phyloP scores from a whole-genome alignment of 2,113 vertebrate genomes.

The Pteropus alecto region DNA sequence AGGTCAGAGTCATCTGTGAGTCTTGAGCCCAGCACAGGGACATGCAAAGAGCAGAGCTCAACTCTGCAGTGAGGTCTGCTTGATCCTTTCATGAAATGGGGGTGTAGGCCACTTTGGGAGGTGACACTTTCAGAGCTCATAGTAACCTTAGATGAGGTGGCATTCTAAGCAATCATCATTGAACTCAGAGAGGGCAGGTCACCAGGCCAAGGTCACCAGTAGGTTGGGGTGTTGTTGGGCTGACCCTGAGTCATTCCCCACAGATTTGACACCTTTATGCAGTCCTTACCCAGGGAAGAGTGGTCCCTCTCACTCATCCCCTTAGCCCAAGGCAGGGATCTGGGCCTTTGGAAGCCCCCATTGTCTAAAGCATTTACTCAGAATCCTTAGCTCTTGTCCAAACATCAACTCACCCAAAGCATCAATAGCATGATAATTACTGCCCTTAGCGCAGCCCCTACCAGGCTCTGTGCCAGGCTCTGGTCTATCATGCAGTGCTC shows the following conservation, averaged over 20 bases:
- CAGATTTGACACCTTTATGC: neutral
- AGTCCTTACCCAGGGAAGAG: neutral
- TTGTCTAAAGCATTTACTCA: neutral
- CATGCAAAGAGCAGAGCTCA: neutral
- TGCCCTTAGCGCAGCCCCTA: neutral
- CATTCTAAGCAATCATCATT: neutral
- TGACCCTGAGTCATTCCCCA: neutral
- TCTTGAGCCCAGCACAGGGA: neutral
- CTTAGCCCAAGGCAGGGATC: neutral
- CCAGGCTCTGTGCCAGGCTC: neutral
- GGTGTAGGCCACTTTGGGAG: neutral
- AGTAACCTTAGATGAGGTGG: neutral
- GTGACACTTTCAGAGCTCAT: neutral
- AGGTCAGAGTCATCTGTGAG: neutral
- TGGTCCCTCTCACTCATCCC: neutral
- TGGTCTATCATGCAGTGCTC: neutral
- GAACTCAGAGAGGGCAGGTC: neutral
- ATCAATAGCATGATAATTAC: neutral
- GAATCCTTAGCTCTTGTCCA: neutral
- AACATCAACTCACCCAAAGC: neutral
- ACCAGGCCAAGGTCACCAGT: neutral
- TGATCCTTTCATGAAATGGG: neutral
- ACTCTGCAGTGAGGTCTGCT: neutral
- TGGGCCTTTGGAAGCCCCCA: neutral
- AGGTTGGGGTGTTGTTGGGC: neutral